Evolutionary conservation across 2,888 invertebrate genomes (phyloP).

Genomic region (Spilarctia lutea): DNA sequence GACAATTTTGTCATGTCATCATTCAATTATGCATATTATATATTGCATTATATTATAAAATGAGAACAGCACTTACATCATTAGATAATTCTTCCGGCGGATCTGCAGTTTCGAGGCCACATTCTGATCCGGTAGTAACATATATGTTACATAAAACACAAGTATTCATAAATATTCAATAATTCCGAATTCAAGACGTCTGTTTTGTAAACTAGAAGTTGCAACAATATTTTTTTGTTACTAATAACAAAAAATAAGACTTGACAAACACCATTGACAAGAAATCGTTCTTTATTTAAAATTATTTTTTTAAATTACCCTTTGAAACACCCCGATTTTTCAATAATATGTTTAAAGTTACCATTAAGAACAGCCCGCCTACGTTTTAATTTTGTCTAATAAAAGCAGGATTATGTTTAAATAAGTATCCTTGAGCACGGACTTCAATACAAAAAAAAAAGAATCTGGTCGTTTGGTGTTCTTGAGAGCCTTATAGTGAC

Average conservation of each 20-base stretch:
- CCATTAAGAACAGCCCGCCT: too few species aligned
- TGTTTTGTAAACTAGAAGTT: not conserved
- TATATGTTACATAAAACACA: not conserved
- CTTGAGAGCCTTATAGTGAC: too few species aligned
- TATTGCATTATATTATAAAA: not conserved
- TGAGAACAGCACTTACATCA: not conserved
- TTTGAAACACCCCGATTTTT: not conserved
- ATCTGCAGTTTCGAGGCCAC: constrained; percentile 4
- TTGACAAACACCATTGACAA: not conserved
- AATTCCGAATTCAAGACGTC: not conserved
- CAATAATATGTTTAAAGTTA: too few species aligned
- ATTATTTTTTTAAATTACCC: not conserved
- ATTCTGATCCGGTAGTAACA: not conserved
- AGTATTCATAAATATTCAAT: not conserved
- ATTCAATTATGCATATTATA: not conserved
- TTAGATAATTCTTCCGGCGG: constrained; percentile 10
- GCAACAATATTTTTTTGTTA: not conserved
- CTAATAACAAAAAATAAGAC: too few species aligned
- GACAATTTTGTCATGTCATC: not conserved
- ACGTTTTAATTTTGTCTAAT: too few species aligned
- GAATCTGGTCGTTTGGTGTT: too few species aligned
- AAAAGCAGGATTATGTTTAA: too few species aligned
- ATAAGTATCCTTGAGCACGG: too few species aligned
- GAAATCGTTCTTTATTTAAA: not conserved
- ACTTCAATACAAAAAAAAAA: too few species aligned